Evolutionary conservation across 2,113 vertebrate species (phyloP).

Genomic region (Sialia sialis): DNA sequence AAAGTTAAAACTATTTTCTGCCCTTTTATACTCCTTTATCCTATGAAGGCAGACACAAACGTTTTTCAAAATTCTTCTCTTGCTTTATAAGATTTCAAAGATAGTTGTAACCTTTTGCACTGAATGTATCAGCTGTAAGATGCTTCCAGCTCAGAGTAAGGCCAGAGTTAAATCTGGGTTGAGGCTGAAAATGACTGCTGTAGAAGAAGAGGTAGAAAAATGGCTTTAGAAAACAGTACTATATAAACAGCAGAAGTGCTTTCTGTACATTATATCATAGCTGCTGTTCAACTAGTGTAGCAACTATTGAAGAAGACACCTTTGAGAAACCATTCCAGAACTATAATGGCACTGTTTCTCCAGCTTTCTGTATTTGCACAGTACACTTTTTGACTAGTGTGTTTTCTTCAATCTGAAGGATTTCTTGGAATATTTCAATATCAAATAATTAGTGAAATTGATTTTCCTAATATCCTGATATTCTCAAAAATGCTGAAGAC

Average conservation of each 20-base stretch:
- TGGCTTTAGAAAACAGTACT: not conserved
- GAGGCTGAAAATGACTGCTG: slow-evolving; percentile 14
- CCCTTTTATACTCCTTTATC: slow-evolving; percentile 6
- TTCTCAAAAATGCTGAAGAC: not conserved
- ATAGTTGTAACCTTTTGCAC: slow-evolving; percentile 44
- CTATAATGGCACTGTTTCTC: not conserved
- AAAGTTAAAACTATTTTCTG: not conserved
- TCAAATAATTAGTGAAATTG: not conserved
- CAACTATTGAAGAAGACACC: not conserved
- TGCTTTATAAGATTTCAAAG: slow-evolving; percentile 37
- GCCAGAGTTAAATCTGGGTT: not conserved
- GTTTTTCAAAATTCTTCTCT: not conserved
- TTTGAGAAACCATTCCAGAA: not conserved
- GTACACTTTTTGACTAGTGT: not conserved
- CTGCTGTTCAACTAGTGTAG: not conserved
- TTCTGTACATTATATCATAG: not conserved
- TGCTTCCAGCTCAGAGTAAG: slow-evolving; percentile 30
- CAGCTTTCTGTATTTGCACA: not conserved
- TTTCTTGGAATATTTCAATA: not conserved
- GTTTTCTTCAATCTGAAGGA: not conserved
- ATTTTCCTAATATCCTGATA: not conserved
- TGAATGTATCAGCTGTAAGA: slow-evolving; percentile 4
- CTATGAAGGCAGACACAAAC: not conserved
- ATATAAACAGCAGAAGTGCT: not conserved
- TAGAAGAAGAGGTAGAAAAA: not conserved